Evolutionary conservation across 2,888 invertebrate species (phyloP).

Genomic region (Glyphotaelius pellucidus): DNA sequence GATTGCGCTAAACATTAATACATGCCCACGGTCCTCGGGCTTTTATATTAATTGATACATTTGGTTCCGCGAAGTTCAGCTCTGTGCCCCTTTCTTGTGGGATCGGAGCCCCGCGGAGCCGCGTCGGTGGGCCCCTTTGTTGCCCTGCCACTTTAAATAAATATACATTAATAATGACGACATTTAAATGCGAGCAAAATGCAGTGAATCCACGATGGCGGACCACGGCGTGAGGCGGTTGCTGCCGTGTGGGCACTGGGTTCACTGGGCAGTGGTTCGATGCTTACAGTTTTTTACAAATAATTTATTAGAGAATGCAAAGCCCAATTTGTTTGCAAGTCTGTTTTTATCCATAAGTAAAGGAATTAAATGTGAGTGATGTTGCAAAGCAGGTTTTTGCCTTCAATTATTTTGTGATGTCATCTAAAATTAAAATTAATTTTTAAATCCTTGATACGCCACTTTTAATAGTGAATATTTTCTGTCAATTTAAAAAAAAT

Average conservation of each 20-base stretch:
- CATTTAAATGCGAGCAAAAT: conserved; percentile 53
- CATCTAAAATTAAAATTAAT: no score
- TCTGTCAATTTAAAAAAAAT: no score
- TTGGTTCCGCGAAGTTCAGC: conserved; percentile 25
- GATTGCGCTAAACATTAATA: conserved; percentile 40
- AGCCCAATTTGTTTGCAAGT: not conserved
- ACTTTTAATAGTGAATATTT: no score
- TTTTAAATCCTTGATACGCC: no score
- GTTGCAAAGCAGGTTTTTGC: not conserved
- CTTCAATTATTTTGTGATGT: no score
- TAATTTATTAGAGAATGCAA: not conserved
- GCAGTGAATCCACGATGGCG: conserved; percentile 26
- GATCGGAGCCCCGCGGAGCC: conserved; percentile 59
- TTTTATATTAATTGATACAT: conserved; percentile 55
- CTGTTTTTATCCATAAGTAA: not conserved
- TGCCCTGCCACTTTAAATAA: conserved; percentile 61
- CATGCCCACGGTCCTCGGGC: conserved; percentile 4
- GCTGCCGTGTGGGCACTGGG: conserved; percentile 33
- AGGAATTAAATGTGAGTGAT: not conserved
- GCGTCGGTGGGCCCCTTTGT: conserved; percentile 64
- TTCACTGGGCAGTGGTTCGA: not conserved
- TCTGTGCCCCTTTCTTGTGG: conserved; percentile 21
- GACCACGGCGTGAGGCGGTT: not conserved
- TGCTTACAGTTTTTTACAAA: not conserved
- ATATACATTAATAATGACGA: conserved; percentile 63